Evolutionary conservation across 2,797 vertebrate genomes (phyloP), one percentile per base, ranked within the genome.

Genomic region (Thamnophis elegans): DNA sequence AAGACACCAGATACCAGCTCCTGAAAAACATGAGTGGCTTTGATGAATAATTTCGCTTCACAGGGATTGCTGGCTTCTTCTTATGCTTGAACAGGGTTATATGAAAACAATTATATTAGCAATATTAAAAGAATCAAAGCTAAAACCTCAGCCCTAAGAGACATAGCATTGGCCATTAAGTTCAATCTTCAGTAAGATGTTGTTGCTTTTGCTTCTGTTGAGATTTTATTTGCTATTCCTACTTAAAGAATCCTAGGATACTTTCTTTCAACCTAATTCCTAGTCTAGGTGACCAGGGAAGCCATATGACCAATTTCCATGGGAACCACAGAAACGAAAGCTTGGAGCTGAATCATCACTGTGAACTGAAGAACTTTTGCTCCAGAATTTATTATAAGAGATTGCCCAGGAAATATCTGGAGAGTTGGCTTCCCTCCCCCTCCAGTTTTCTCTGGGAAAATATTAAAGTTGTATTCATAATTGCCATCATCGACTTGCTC

Each of bases 381-480:
- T 82, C 36, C 20, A 82, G 20, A 78, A 82, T 1, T 82, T 20
- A 47, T 82, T 5, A 82, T 82, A 47, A 82, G 20, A 82, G 36
- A 47, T 4, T 82, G 73, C 4, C 36, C 20, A 47, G 4, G 36
- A 82, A 47, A 20, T 25, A 82, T 12, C 10, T 47, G 4, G 36
- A 82, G 73, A 82, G 36, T 22, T 3, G 13, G 1, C 12, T 4
- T 10, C 22, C 0, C 1, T 0, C 1, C 5, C 4, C 36, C 36
- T 82, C 9, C 36, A 22, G 36, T 82, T 82, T 82, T 9, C 73
- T 82, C 73, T 82, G 73, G 36, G 9, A 82, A 82, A 82, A 47
- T 47, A 47, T 82, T 47, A 82, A 82, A 82, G 20, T 9, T 82
- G 1, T 47, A 82, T 82, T 82, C 10, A 42, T 82, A 47, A 47